Evolutionary conservation across 2,113 vertebrate species (phyloP), one percentile per base, ranked within the genome.

Genomic region (Rattus norvegicus): DNA sequence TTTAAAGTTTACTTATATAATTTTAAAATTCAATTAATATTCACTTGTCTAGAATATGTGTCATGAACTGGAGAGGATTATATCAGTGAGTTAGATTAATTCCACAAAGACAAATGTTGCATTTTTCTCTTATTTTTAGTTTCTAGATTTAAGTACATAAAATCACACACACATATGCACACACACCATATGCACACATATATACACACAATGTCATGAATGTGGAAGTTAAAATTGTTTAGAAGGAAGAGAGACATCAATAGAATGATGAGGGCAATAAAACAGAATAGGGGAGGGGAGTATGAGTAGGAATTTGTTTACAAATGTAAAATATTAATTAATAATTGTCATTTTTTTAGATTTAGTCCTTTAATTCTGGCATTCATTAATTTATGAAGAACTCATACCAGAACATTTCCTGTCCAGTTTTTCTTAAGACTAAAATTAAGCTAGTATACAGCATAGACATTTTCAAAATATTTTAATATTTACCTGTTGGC

Each of bases 1-100:
- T 52, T 56, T 86, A 52, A 92, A 91, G 92, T 72, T 39, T 43
- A 24, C 47, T 83, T 88, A 92, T 47, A 79, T 84, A 65, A 92
- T 28, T 28, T 28, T n/a, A 61, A 72, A 92, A 90, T 65, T 91
- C 28, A 81, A 7, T 75, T 24, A 59, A 43, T n/a, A 88, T 94
- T 93, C 13, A 63, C 2, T 67, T 90, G 5, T 85, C 52, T 36
- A 86, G 89, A 94, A 70, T n/a, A n/a, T 54, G 30, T 52, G 30
- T 12, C 65, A 36, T n/a, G 10, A 87, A 2, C 10, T 52, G 10
- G 61, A 67, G 83, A 67, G 67, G 63, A 67, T 22, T 10, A 6
- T 22, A 86, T 47, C 49, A 86, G 84, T 67, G 39, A 86, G 33
- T 33, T 67, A 67, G 67, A 2, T 69, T 19, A 87, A 16, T 87